Conservation (phyloP, 1,140 invertebrate species). For the Drosophila arizonae region DNA sequence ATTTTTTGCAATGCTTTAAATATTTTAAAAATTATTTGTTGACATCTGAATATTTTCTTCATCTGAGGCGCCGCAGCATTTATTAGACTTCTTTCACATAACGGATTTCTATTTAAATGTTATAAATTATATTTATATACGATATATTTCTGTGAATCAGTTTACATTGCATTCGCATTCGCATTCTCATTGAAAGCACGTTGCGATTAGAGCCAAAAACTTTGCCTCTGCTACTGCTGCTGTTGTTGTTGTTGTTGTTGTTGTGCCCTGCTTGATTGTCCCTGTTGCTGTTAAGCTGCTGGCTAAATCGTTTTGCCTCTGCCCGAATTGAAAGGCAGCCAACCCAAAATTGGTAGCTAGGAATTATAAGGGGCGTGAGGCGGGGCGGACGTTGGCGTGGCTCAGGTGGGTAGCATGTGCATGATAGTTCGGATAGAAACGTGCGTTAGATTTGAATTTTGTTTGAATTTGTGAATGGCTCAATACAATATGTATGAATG, state of each 20-base stretch:
- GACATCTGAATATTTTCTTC: too few species aligned
- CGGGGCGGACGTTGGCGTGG: too few species aligned
- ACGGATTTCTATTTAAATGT: too few species aligned
- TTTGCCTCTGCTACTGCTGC: not conserved
- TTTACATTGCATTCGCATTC: not conserved
- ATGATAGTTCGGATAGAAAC: constrained; percentile 28
- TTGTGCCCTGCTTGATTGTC: constrained; percentile 9
- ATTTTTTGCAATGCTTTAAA: too few species aligned
- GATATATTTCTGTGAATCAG: constrained; percentile 1
- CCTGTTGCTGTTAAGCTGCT: constrained; percentile 30
- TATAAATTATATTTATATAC: not conserved
- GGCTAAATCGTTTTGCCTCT: constrained; percentile 29
- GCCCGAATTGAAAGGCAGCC: constrained; percentile 22
- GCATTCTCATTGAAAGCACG: not conserved
- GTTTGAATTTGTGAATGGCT: constrained; percentile 66
- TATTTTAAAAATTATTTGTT: too few species aligned
- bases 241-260: not conserved
- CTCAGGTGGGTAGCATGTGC: constrained; percentile 6
- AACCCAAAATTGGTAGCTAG: not conserved
- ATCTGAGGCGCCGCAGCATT: too few species aligned
- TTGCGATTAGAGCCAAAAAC: not conserved
- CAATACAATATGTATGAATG: constrained; percentile 5
- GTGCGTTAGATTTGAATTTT: constrained; percentile 65
- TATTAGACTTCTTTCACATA: too few species aligned
- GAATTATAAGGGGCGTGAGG: not conserved